Conservation (phyloP, 1,140 invertebrate species). For the Zophobas atratus region DNA sequence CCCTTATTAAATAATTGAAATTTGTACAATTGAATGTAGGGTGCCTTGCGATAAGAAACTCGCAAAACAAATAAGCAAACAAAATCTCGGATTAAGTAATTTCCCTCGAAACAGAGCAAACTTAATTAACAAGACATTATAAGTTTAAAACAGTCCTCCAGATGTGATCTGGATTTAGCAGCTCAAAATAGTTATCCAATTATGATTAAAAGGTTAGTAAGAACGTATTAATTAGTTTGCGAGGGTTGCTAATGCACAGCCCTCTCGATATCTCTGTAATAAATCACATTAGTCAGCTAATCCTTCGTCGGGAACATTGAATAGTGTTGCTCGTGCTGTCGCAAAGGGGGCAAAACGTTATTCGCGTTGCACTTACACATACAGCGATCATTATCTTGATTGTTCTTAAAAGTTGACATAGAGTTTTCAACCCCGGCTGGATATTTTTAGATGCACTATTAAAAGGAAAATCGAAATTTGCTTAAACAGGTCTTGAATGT, state of each 20-base stretch:
- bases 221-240: slow-evolving; percentile 66
- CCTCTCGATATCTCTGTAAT: slow-evolving; percentile 63
- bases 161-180: slow-evolving; percentile 62
- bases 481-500: slow-evolving; percentile 48
- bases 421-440: neutral
- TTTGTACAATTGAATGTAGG: slow-evolving; percentile 51
- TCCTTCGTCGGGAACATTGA: slow-evolving; percentile 58
- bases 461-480: neutral
- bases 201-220: slow-evolving; percentile 67
- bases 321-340: slow-evolving; percentile 8
- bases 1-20: slow-evolving; percentile 50
- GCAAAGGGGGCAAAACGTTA: slow-evolving; percentile 3
- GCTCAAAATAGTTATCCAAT: slow-evolving; percentile 65
- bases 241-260: slow-evolving; percentile 62
- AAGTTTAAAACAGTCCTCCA: slow-evolving; percentile 62
- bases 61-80: slow-evolving; percentile 57
- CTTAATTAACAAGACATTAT: slow-evolving; percentile 66
- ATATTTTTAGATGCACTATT: neutral
- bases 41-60: slow-evolving; percentile 52
- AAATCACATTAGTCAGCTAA: slow-evolving; percentile 66
- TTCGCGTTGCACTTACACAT: slow-evolving; percentile 30
- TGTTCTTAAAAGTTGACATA: slow-evolving; percentile 33
- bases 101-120: slow-evolving; percentile 56
- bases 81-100: slow-evolving; percentile 57
- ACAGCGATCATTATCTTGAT: slow-evolving; percentile 44